A percentile compares a stretch with the other conserved stretches of the same genome.
phyloP scores from a whole-genome alignment of 2,797 vertebrate genomes.

The Enteromius trimaculatus region DNA sequence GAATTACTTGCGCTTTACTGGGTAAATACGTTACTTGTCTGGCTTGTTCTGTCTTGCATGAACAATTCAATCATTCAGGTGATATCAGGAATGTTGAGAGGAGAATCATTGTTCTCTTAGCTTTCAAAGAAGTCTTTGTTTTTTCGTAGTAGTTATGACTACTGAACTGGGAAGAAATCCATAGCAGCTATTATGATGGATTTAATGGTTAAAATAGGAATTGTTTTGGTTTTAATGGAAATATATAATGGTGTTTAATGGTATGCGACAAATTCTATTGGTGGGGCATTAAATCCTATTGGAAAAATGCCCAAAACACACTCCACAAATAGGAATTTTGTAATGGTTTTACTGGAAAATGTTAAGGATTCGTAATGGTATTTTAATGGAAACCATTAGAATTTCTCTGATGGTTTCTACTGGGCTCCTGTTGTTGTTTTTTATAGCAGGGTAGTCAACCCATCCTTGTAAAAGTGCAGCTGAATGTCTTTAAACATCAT shows the following conservation, averaged over 20 bases:
- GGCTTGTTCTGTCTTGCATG: neutral
- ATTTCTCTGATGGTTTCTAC: no score
- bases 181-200: neutral
- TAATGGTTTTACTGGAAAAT: no score
- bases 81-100: neutral
- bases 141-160: neutral
- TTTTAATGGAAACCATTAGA: no score
- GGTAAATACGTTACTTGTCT: neutral
- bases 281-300: no score
- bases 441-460: neutral
- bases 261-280: no score
- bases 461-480: neutral
- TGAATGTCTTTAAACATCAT: neutral
- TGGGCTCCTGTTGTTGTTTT: no score
- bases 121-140: neutral
- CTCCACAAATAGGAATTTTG: no score
- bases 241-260: no score
- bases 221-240: no score
- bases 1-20: neutral
- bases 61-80: neutral
- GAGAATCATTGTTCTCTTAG: neutral
- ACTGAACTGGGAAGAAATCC: neutral
- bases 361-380: no score
- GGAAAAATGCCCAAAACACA: no score
- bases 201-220: no score